Evolutionary conservation across 1,140 invertebrate species (phyloP), one percentile per base, ranked within the genome.

Genomic region (Eumaeus atala): DNA sequence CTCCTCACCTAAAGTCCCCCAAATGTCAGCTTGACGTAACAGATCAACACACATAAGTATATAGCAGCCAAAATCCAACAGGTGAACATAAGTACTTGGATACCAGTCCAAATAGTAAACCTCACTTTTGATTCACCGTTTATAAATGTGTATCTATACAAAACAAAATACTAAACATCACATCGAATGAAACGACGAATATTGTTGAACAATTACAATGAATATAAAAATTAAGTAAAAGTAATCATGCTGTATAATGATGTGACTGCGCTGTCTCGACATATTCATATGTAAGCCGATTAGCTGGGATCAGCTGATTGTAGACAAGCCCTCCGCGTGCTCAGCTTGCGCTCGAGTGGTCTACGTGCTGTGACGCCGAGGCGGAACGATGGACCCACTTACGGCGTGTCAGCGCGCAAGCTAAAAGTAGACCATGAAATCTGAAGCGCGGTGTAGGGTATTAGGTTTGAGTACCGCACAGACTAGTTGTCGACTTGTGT

Each of bases 231-330:
- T 3, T 28, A 6, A 28, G 21, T 28, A 28, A 28, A 28, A 28
- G 6, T 28, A 28, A 28, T 28, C 21, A 2, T 3, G 2, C 21
- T 28, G 21, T 28, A 28, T 28, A 28, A 6, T 28, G 21, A 28
- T 28, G 21, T 28, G 21, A 28, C 21, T 28, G 21, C 21, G 21
- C 21, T 28, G 21, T 28, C 21, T 28, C 52, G 60, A 62, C 56
- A 54, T 38, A 51, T 40, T 55, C 48, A 34, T 38, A 54, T 17
- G 40, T 58, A 58, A 62, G 56, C 60, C 48, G 60, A 62, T 62
- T 62, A 62, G 35, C 5, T 18, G 38, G 56, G 56, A 58, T 48
- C 56, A 54, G 52, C 38, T 62, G 56, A 52, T 58, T 52, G 60
- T 42, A 51, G 59, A 51, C 58, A 56, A 34, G 54, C 59, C 59